Evolutionary conservation across 1,140 invertebrate species (phyloP).

Genomic region (Calycopis cecrops): DNA sequence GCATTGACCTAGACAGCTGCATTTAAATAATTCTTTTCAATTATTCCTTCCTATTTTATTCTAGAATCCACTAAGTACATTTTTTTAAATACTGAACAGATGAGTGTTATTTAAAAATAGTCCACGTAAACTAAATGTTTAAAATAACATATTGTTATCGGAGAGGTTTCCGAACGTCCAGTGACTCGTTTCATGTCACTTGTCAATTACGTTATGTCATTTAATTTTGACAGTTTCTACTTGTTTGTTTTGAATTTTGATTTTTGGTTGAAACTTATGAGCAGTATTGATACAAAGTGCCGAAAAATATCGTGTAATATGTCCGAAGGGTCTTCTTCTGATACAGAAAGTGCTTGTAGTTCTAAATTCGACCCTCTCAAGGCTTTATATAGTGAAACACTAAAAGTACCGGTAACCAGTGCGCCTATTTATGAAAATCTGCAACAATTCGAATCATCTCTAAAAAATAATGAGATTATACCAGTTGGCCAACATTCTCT

Average conservation of each 20-base stretch:
- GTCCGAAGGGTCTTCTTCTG: slow-evolving; percentile 60
- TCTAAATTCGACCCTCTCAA: slow-evolving; percentile 81
- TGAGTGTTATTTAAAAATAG: too few species aligned
- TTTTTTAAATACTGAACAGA: too few species aligned
- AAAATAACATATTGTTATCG: too few species aligned
- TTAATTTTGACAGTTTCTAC: slow-evolving; percentile 23
- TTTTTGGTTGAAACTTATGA: too few species aligned
- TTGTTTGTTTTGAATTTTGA: slow-evolving; percentile 1
- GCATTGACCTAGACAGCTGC: too few species aligned
- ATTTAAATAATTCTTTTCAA: too few species aligned
- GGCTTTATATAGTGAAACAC: slow-evolving; percentile 77
- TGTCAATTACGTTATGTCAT: slow-evolving; percentile 17
- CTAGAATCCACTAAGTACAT: too few species aligned
- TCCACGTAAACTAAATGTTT: too few species aligned
- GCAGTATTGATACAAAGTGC: too few species aligned
- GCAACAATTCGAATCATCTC: slow-evolving; percentile 73
- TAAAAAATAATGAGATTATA: slow-evolving; percentile 35
- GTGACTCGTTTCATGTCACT: slow-evolving; percentile 5
- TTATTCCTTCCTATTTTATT: too few species aligned
- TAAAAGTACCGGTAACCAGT: slow-evolving; percentile 68
- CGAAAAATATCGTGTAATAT: slow-evolving; percentile 23
- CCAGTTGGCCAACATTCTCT: slow-evolving; percentile 40
- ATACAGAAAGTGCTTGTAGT: slow-evolving; percentile 79
- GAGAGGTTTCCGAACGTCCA: too few species aligned
- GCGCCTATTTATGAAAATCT: slow-evolving; percentile 80